phyloP scores from a whole-genome alignment of 2,888 invertebrate species.

The Mycalesis mineus region DNA sequence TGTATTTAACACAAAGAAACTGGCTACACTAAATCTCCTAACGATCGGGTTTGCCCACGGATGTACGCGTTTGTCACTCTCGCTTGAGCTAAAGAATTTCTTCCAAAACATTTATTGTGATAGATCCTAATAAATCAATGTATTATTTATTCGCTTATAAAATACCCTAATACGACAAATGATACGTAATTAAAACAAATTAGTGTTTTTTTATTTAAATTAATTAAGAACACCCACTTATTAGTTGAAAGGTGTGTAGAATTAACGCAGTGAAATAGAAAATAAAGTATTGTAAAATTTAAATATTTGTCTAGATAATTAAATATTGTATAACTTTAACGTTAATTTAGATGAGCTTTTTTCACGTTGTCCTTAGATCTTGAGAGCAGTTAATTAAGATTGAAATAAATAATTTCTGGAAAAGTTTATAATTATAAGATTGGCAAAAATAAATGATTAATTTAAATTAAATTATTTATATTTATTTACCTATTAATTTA shows the following conservation, averaged over 20 bases:
- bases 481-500: too few relatives aligned
- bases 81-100: constrained; percentile 9
- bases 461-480: too few relatives aligned
- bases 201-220: constrained; percentile 2
- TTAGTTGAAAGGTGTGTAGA: background rate
- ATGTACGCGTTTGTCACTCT: constrained; percentile 17
- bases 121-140: constrained; percentile 8
- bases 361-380: too few relatives aligned
- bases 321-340: too few relatives aligned
- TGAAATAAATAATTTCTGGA: too few relatives aligned
- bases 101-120: constrained; percentile 1
- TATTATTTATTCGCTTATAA: constrained; percentile 1
- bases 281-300: background rate
- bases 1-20: constrained; percentile 31
- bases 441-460: too few relatives aligned
- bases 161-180: constrained; percentile 5
- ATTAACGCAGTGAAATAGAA: background rate
- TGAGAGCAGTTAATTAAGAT: too few relatives aligned
- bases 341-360: too few relatives aligned
- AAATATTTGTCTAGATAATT: too few relatives aligned
- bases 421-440: too few relatives aligned
- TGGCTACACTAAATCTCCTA: constrained; percentile 26
- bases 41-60: constrained; percentile 35
- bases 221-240: background rate
- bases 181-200: background rate